phyloP scores from a whole-genome alignment of 1,140 invertebrate species.

The Belonocnema kinseyi region DNA sequence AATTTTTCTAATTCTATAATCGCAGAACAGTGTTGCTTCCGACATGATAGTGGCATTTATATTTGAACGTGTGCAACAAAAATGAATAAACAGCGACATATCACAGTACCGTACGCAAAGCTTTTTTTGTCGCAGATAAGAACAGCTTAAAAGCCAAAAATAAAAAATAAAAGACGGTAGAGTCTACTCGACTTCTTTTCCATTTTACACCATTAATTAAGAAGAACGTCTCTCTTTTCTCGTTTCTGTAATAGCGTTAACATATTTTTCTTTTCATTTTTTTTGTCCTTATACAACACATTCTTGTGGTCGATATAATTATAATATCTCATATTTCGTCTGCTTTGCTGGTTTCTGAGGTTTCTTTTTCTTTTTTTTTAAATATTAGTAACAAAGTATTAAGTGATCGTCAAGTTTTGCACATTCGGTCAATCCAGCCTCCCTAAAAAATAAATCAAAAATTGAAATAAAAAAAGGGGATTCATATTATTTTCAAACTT shows the following conservation, averaged over 20 bases:
- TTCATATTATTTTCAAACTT: background rate
- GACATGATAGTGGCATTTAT: slow-evolving; percentile 49
- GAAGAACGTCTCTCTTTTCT: slow-evolving; percentile 32
- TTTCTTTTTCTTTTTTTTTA: slow-evolving; percentile 40
- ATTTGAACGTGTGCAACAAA: slow-evolving; percentile 58
- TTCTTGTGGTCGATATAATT: slow-evolving; percentile 35
- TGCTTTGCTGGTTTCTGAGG: slow-evolving; percentile 53
- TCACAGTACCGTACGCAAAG: slow-evolving; percentile 70
- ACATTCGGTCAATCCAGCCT: slow-evolving; percentile 36
- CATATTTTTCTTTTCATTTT: slow-evolving; percentile 33
- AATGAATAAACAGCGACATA: slow-evolving; percentile 67
- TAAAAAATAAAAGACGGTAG: slow-evolving; percentile 48
- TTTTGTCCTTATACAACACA: slow-evolving; percentile 33
- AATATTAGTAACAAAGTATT: slow-evolving; percentile 67
- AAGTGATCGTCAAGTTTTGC: slow-evolving; percentile 48
- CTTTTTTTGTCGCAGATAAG: slow-evolving; percentile 67
- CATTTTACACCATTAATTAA: slow-evolving; percentile 40
- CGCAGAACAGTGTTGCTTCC: slow-evolving; percentile 45
- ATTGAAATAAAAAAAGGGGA: background rate
- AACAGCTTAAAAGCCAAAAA: slow-evolving; percentile 52
- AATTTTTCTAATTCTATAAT: slow-evolving; percentile 42
- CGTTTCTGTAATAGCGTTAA: slow-evolving; percentile 36
- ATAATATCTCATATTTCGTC: slow-evolving; percentile 39
- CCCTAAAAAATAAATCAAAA: slow-evolving; percentile 36
- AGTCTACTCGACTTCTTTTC: slow-evolving; percentile 26